Percentiles rank a stretch among this genome's conserved stretches.
These are phyloP conservation scores for Gastracanthus pulcherrimus DNA, from an alignment of 2,888 invertebrate species.

Conservation along the genomic window DNA sequence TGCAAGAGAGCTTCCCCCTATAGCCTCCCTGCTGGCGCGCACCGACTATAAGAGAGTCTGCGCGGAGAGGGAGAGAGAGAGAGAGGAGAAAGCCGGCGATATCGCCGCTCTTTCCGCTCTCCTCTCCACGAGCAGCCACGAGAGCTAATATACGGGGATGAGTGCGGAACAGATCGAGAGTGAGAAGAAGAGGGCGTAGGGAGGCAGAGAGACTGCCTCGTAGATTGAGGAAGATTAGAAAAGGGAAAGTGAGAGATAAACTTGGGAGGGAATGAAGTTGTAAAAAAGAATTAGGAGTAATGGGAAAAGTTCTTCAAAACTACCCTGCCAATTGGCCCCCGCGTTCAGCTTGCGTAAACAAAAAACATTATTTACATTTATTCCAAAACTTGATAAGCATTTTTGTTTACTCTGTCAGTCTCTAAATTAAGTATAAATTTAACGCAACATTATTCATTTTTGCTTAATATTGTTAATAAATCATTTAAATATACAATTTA, in stretches of 20 bases:
- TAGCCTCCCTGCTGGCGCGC: background rate
- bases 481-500: too few relatives aligned
- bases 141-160: slow-evolving; percentile 42
- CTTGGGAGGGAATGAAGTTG: slow-evolving; percentile 9
- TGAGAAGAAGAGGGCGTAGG: slow-evolving; percentile 6
- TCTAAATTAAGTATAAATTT: background rate
- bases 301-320: slow-evolving; percentile 14
- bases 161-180: slow-evolving; percentile 9
- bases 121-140: background rate
- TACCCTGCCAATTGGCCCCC: background rate
- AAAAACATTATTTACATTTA: background rate
- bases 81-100: background rate
- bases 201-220: slow-evolving; percentile 5
- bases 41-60: background rate
- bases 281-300: slow-evolving; percentile 10
- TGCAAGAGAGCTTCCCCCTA: background rate
- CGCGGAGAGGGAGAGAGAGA: too few relatives aligned
- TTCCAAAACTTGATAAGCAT: background rate
- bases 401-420: background rate
- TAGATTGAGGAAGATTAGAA: slow-evolving; percentile 44
- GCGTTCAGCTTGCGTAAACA: background rate
- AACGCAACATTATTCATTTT: too few relatives aligned
- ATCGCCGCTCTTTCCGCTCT: background rate
- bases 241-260: slow-evolving; percentile 40
- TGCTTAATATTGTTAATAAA: too few relatives aligned